Evolutionary conservation across 2,797 vertebrate genomes (phyloP).

Genomic region (Phalanger gymnotis): DNA sequence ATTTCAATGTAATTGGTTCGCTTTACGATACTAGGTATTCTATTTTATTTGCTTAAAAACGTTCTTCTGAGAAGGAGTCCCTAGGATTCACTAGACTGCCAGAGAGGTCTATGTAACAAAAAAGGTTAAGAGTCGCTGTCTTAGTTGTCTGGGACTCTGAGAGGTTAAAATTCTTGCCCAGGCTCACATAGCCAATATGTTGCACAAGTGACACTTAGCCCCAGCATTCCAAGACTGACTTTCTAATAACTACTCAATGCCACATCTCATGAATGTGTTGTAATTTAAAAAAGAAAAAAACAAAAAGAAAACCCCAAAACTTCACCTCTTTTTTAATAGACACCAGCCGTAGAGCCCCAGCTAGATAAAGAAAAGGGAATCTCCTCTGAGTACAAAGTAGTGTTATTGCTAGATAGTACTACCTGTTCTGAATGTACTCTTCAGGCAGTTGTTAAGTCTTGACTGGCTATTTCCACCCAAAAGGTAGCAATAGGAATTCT

Average conservation of each 20-base stretch:
- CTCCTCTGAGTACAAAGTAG: conserved; percentile 5
- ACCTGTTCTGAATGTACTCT: conserved; percentile 15
- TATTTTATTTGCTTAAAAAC: background rate
- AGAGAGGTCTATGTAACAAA: background rate
- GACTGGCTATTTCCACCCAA: conserved; percentile 21
- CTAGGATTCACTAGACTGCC: background rate
- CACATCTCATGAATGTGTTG: background rate
- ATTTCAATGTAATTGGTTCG: background rate
- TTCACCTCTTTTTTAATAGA: background rate
- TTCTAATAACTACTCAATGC: background rate
- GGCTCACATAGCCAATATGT: background rate
- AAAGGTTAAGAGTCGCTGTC: background rate
- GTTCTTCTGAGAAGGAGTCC: background rate
- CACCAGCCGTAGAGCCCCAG: background rate
- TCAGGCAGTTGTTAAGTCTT: background rate
- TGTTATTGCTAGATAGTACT: background rate
- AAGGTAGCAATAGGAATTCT: background rate
- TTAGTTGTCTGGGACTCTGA: background rate
- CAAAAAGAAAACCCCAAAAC: background rate
- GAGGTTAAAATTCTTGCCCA: background rate
- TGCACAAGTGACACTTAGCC: background rate
- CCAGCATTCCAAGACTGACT: background rate
- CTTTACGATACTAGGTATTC: background rate
- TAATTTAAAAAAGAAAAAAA: background rate
- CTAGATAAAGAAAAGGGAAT: background rate